phyloP scores from a whole-genome alignment of 2,888 invertebrate genomes.

The Nysson spinosus region DNA sequence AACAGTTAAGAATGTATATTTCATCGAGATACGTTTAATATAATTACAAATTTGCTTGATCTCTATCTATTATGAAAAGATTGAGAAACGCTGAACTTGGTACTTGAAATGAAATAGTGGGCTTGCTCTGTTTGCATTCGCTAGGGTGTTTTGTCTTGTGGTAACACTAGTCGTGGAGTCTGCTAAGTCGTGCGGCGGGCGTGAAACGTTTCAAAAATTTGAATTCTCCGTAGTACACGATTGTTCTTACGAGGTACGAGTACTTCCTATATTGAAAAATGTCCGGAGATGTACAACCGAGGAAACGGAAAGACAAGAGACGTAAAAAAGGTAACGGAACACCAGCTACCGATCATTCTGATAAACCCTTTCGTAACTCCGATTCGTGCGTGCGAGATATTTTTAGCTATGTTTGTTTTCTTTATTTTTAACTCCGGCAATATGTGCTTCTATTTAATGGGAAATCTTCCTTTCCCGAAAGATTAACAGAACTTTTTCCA shows the following conservation, averaged over 20 bases:
- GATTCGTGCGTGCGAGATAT: conserved; percentile 57
- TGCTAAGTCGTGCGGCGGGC: conserved; percentile 38
- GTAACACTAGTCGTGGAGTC: too few species aligned
- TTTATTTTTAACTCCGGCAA: conserved; percentile 53
- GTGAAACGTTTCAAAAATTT: conserved; percentile 50
- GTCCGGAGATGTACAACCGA: conserved; percentile 92
- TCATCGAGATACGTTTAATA: too few species aligned
- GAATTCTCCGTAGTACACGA: conserved; percentile 16
- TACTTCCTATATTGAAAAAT: conserved; percentile 78
- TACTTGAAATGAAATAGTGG: conserved; percentile 24
- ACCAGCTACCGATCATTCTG: conserved; percentile 18
- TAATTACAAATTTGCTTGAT: neutral
- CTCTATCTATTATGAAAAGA: neutral
- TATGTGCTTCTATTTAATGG: conserved; percentile 40
- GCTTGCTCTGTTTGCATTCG: conserved; percentile 40
- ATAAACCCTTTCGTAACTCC: conserved; percentile 63
- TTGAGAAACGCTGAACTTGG: conserved; percentile 13
- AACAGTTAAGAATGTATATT: too few species aligned
- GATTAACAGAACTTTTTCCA: neutral
- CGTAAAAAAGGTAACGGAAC: conserved; percentile 85
- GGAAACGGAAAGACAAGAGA: conserved; percentile 91
- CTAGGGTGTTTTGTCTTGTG: conserved; percentile 32
- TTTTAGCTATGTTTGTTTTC: conserved; percentile 63
- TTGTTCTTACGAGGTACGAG: conserved; percentile 6
- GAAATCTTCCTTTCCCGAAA: neutral